Evolutionary conservation across 2,797 vertebrate genomes (phyloP), one percentile per base, ranked within the genome.

Genomic region (Melanotaenia boesemani): DNA sequence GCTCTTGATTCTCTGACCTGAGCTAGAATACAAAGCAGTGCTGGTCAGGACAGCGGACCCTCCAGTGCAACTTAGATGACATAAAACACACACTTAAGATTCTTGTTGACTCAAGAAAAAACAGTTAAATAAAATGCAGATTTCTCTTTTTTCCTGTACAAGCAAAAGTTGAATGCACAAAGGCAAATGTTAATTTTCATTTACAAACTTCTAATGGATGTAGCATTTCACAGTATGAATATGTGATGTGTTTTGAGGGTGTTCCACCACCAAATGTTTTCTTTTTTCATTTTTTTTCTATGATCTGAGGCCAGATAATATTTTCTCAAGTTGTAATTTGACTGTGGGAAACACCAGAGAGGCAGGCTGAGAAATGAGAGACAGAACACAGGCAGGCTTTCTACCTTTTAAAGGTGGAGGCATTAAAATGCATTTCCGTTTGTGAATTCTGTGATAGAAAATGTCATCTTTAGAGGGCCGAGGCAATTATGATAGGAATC

Each of bases 321-420:
- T 90, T 88, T 86, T 9, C 70, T 83, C 67, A 62, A 79, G 76
- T 74, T 81, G 80, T 87, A 86, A 89, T 92, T 87, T 90, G 83
- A 72, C 81, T 85, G 63, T 68, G 86, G 77, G 88, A 87, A 90
- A 87, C 70, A 84, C 74, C 83, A 82, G 57, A 74, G 79, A 89
- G 84, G 48, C 77, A 89, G 84, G 48, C 77, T 81, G 86, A 86
- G 72, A 87, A 89, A 90, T 72, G 76, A 82, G 67, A 76, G 56
- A 71, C 37, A 34, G 62, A 72, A 60, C 52, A 64, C 39, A 60
- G 41, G 3, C 58, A 22, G 48, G 36, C 63, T 77, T 59, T 52
- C 63, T 72, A 69, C 37, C 2, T 52, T 50, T 58, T 52, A 26
- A 77, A 88, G 79, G 79, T 77, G 70, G 74, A 77, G 70, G 75